These are phyloP conservation scores for Hydrozoanthus gracilis DNA, from an alignment of 92 coral and sea anemone species.

Conservation along the genomic window DNA sequence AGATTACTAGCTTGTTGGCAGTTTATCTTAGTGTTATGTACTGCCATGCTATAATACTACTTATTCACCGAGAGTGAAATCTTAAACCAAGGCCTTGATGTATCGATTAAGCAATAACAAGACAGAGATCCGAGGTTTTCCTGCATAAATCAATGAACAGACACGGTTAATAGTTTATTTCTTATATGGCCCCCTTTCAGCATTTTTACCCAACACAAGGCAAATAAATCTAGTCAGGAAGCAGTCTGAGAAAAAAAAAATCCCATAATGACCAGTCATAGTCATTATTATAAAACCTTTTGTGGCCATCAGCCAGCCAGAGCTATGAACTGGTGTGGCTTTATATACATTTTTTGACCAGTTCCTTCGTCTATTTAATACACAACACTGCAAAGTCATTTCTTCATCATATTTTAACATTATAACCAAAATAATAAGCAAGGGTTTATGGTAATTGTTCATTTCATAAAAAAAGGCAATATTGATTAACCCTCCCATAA, in stretches of 20 bases:
- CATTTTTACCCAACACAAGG: background rate
- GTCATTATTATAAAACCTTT: background rate
- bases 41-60: constrained; percentile 18
- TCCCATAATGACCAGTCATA: constrained; percentile 1
- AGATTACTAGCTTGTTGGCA: constrained; percentile 21
- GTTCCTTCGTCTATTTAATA: background rate
- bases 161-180: constrained; percentile 4
- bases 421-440: background rate
- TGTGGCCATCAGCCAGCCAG: background rate
- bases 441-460: background rate
- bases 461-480: background rate
- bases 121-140: constrained; percentile 18
- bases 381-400: constrained; percentile 1
- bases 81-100: constrained; percentile 13
- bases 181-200: background rate
- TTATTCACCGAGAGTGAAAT: constrained; percentile 26
- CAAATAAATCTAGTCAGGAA: background rate
- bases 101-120: constrained; percentile 4
- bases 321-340: background rate
- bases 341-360: background rate
- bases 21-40: constrained; percentile 35
- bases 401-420: background rate
- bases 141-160: constrained; percentile 19
- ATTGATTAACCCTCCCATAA: background rate
- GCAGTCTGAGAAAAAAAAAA: constrained; percentile 5